Evolutionary conservation across 2,113 vertebrate genomes (phyloP).

Genomic region (Myotis brandtii): DNA sequence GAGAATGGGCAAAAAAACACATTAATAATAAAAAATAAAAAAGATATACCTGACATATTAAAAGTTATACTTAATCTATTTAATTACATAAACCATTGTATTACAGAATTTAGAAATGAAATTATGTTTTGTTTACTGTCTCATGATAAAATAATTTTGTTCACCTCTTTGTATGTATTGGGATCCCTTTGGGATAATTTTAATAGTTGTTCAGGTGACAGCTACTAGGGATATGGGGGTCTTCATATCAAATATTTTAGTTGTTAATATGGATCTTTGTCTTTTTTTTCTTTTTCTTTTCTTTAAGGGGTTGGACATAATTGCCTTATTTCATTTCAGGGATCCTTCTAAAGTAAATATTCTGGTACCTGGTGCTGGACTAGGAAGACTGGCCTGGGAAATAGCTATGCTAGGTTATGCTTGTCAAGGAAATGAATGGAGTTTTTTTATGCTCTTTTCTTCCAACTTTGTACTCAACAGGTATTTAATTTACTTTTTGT

Average conservation of each 20-base stretch:
- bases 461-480: constrained; percentile 99
- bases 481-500: constrained; percentile 88
- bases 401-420: constrained; percentile 96
- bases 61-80: constrained; percentile 46
- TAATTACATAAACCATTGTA: constrained; percentile 4
- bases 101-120: constrained; percentile 40
- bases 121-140: not conserved
- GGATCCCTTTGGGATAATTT: constrained; percentile 23
- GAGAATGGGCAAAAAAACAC: too few species aligned
- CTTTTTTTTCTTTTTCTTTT: constrained; percentile 12
- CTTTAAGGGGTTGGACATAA: constrained; percentile 82
- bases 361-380: constrained; percentile 97
- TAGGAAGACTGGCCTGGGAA: constrained; percentile 99
- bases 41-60: not conserved
- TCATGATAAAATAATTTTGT: constrained; percentile 53
- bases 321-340: constrained; percentile 90
- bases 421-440: constrained; percentile 99
- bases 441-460: constrained; percentile 99
- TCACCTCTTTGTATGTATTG: not conserved
- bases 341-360: constrained; percentile 96
- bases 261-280: constrained; percentile 74
- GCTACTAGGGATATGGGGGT: not conserved
- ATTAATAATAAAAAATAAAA: not conserved
- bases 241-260: constrained; percentile 54
- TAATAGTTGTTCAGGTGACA: constrained; percentile 1